Conservation (phyloP, 2,888 invertebrate genomes). For the Chironomus tentans region DNA sequence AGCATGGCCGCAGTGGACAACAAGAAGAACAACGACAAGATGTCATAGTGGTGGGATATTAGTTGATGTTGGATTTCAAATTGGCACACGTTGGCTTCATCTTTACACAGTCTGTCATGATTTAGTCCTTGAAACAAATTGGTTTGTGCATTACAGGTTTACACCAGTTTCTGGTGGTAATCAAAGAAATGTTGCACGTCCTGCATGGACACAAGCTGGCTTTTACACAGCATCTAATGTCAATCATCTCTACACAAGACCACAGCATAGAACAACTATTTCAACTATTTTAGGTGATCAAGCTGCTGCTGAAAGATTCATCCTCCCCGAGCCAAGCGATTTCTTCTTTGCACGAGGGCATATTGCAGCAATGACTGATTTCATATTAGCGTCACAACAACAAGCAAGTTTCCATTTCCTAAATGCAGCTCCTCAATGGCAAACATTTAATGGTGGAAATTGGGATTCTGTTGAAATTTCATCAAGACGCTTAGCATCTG, state of each 20-base stretch:
- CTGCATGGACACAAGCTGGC: not conserved
- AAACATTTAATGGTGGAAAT: slow-evolving; percentile 49
- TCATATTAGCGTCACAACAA: slow-evolving; percentile 45
- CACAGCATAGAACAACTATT: not conserved
- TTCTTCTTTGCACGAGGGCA: slow-evolving; percentile 45
- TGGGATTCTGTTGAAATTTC: slow-evolving; percentile 47
- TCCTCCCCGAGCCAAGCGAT: slow-evolving; percentile 6
- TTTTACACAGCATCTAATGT: slow-evolving; percentile 13
- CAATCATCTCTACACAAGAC: not conserved
- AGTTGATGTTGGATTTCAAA: slow-evolving; percentile 7
- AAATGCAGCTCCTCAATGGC: slow-evolving; percentile 50
- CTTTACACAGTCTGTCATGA: slow-evolving; percentile 10
- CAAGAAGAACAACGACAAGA: not conserved
- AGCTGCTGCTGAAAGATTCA: not conserved
- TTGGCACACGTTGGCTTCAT: not conserved
- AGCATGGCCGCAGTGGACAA: not conserved
- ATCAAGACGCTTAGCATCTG: slow-evolving; percentile 42
- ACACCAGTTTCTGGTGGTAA: slow-evolving; percentile 7
- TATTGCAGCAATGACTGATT: slow-evolving; percentile 46
- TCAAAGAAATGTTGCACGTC: slow-evolving; percentile 6
- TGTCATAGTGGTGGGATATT: slow-evolving; percentile 1
- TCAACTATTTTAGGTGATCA: not conserved
- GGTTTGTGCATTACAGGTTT: not conserved
- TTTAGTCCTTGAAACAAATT: not conserved
- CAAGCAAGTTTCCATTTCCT: slow-evolving; percentile 46